Evolutionary conservation across 2,797 vertebrate species (phyloP), one percentile per base, ranked within the genome.

Genomic region (Glyptemys insculpta): DNA sequence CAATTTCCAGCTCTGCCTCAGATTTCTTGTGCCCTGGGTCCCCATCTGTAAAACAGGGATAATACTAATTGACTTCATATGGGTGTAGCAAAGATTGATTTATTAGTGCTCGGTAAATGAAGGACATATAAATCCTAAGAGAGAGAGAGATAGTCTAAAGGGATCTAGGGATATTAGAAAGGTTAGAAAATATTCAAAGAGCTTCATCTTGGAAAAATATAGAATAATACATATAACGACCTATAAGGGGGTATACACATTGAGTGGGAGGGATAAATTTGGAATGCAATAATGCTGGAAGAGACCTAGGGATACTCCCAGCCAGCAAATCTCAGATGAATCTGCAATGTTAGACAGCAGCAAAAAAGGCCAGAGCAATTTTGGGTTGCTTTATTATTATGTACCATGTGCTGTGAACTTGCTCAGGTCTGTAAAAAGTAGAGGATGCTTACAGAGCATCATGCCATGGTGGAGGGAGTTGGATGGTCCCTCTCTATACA

Each of bases 61-160:
- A 9, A 65, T 18, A 27, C 62, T 41, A 52, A 27, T 79, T 91
- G 90, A 86, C 47, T 79, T 90, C 86, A 59, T 59, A 82, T 95
- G 84, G 81, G 47, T 12, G 34, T 95, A 81, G 68, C 27, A 92
- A 79, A 19, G 92, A 94, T 52, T 52, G 47, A 62, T 92, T 78
- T 79, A 27, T 74, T 81, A 78, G 12, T 65, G 16, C 41, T 34
- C 53, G 83, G 9, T 37, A 68, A 37, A 68, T 37, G 65, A 68
- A 68, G 62, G n/a, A 37, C 65, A 37, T 37, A 37, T 68, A 68
- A 19, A 68, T 23, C n/a, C n/a, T 8, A 2, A 3, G 85, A 18
- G 95, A 88, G 44, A 85, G 68, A 83, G 62, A 47, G 27, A 87
- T 27, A 37, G 31, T 25, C 44, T 21, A 85, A 54, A 65, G 52